phyloP scores from a whole-genome alignment of 2,113 vertebrate genomes.

The Hemicordylus capensis region DNA sequence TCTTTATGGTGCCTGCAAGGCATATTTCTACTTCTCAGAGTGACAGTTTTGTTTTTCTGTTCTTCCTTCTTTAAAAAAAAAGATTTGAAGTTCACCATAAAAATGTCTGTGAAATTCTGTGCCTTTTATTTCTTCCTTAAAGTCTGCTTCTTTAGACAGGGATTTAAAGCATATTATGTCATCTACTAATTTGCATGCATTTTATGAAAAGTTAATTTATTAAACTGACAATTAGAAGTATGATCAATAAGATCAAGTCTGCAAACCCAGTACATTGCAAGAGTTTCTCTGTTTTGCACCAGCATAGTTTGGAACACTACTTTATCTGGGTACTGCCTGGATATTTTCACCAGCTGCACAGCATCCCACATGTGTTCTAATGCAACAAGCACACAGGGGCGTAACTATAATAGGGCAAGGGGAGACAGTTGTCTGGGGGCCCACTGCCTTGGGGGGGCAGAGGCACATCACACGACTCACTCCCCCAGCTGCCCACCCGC shows the following conservation, averaged over 20 bases:
- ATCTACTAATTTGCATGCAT: not conserved
- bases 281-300: not conserved
- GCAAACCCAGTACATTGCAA: not conserved
- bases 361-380: too few species aligned
- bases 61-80: not conserved
- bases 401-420: too few species aligned
- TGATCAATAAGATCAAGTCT: not conserved
- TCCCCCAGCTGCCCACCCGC: too few species aligned
- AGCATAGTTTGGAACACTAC: not conserved
- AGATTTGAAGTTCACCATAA: not conserved
- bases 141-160: not conserved
- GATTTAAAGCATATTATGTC: not conserved
- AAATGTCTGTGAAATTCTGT: not conserved
- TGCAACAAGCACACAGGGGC: too few species aligned
- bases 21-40: not conserved
- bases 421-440: too few species aligned
- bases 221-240: not conserved
- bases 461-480: too few species aligned
- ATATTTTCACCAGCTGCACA: too few species aligned
- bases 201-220: not conserved
- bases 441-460: too few species aligned
- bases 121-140: not conserved
- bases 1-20: not conserved
- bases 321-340: not conserved
- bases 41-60: not conserved